Base-by-base conservation (phyloP, 2,797 vertebrate species). In the Setipinna tenuifilis region DNA sequence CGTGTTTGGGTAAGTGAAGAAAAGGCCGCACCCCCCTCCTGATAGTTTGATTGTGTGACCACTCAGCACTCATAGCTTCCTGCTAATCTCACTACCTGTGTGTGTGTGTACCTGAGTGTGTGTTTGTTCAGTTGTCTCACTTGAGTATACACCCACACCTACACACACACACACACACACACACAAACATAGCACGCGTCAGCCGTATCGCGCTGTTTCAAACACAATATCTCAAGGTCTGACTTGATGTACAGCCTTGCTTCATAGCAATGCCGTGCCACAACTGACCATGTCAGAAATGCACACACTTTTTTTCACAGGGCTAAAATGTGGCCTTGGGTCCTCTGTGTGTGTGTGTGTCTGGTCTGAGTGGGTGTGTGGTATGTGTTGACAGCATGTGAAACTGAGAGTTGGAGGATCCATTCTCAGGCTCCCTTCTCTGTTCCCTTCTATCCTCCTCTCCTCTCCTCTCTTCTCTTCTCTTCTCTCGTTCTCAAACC, bases 351-450 rank as follows among this genome's bases (percentile, higher is more conserved):
- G 68, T 41, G 68, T 75, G 68, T 41, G 68, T 75, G 68, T 41
- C 17, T 25, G 23, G 68, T 75, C 28, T 35, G 68, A 35, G 12
- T 28, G 28, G 65, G 68, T 41, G 16, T 75, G 31, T 41, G 14
- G 31, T 75, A 75, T 35, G 68, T 75, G 68, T 75, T 75, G 68
- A 75, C 28, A 35, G 4, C 68, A 75, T 75, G 31, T 75, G 68
- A 75, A 75, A 28, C 28, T 75, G 65, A 71, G 31, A 75, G 68
- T 35, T 75, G 14, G 16, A 75, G 28, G 31, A 35, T 75, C 28
- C 31, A 54, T 54, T 54, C 50, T 54, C 50, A 54, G 50, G 9
- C 50, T 9, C 14, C 50, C 50, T 54, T 0, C 50, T 17, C 68
- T 41, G 23, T 2, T 12, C 62, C 10, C 25, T 65, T 65, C 61